phyloP scores from a whole-genome alignment of 1,140 invertebrate species.

The Phthorimaea operculella region DNA sequence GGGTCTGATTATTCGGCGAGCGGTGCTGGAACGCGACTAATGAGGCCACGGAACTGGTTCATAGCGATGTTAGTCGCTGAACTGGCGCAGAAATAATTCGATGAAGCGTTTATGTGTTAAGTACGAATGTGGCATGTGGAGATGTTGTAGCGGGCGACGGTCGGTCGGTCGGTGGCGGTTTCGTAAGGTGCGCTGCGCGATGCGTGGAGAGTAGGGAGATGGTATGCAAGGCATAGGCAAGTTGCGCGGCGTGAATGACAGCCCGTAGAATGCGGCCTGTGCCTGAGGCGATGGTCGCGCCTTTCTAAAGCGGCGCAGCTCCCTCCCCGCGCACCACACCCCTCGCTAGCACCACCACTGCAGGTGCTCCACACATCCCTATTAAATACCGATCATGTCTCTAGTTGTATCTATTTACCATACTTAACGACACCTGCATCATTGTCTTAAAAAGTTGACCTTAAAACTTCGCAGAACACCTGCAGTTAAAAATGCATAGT shows the following conservation, averaged over 20 bases:
- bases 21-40: conserved; percentile 36
- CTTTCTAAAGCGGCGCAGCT: conserved; percentile 64
- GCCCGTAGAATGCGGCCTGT: conserved; percentile 65
- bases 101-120: conserved; percentile 42
- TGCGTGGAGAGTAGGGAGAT: conserved; percentile 54
- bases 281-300: conserved; percentile 65
- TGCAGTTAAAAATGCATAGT: conserved; percentile 42
- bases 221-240: conserved; percentile 66
- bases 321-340: conserved; percentile 32
- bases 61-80: conserved; percentile 45
- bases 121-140: conserved; percentile 31
- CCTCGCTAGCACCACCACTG: conserved; percentile 29
- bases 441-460: conserved; percentile 57
- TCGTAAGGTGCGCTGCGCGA: conserved; percentile 48
- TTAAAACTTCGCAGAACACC: conserved; percentile 36
- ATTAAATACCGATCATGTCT: conserved; percentile 64
- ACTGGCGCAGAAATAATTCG: conserved; percentile 52
- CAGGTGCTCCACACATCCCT: conserved; percentile 64
- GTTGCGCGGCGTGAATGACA: conserved; percentile 66
- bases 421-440: conserved; percentile 54
- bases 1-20: conserved; percentile 37
- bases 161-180: conserved; percentile 25
- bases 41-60: conserved; percentile 56
- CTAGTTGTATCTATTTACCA: conserved; percentile 60
- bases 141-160: conserved; percentile 29